Evolutionary conservation across 1,140 invertebrate species (phyloP).

Genomic region (Philotrypesis tridentata): DNA sequence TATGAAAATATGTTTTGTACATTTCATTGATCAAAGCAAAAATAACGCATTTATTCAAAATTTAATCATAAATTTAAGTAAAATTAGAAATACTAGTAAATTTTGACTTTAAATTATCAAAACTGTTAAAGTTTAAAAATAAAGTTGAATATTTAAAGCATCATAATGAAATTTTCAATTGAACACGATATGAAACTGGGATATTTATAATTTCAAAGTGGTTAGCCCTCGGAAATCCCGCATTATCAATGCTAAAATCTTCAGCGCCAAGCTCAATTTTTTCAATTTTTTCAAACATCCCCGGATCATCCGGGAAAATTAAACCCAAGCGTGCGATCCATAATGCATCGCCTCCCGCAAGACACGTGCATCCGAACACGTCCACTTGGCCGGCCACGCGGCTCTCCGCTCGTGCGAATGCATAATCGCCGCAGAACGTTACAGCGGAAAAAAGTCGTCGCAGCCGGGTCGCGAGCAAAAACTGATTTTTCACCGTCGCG

Average conservation of each 20-base stretch:
- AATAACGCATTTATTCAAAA: no score
- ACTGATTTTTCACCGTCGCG: slow-evolving; percentile 9
- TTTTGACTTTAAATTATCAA: no score
- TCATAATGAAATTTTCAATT: no score
- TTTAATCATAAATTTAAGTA: no score
- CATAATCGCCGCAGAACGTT: slow-evolving; percentile 18
- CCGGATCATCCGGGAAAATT: not conserved
- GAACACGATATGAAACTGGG: no score
- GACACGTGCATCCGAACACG: not conserved
- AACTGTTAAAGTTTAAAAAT: no score
- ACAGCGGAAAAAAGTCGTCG: slow-evolving; percentile 15
- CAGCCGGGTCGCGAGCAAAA: slow-evolving; percentile 13
- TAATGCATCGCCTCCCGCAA: slow-evolving; percentile 10
- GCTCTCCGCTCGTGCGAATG: slow-evolving; percentile 21
- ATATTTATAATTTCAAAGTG: no score
- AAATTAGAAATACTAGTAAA: no score
- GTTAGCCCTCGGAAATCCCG: no score
- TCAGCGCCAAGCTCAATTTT: not conserved
- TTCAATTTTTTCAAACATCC: not conserved
- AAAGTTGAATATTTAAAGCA: no score
- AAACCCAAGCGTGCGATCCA: slow-evolving; percentile 1
- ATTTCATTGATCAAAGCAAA: not conserved
- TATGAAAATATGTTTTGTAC: not conserved
- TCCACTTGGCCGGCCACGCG: not conserved
- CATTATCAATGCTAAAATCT: no score